These are phyloP conservation scores for Temnothorax longispinosus DNA, from an alignment of 1,140 invertebrate species.

Conservation along the genomic window DNA sequence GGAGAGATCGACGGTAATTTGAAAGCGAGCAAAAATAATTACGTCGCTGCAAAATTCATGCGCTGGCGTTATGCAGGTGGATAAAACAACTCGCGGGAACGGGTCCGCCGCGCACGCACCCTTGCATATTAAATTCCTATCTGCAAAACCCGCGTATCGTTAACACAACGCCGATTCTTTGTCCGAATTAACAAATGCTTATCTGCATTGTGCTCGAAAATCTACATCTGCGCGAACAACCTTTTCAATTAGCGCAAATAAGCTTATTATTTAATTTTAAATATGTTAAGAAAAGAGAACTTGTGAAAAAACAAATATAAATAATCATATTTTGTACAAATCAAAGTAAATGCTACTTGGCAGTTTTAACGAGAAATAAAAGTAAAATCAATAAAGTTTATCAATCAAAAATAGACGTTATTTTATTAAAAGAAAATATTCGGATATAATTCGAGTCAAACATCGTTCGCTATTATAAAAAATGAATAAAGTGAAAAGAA, in stretches of 20 bases:
- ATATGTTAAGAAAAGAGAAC: background rate
- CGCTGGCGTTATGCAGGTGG: constrained; percentile 16
- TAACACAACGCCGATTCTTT: constrained; percentile 41
- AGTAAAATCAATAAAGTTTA: background rate
- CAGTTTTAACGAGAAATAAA: background rate
- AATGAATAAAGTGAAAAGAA: background rate
- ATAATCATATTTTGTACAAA: background rate
- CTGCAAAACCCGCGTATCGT: constrained; percentile 45
- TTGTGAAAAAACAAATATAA: background rate
- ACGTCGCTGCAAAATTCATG: constrained; percentile 47
- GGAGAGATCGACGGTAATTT: constrained; percentile 39
- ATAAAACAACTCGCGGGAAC: constrained; percentile 44
- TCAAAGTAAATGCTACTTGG: background rate
- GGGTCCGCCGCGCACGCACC: constrained; percentile 22
- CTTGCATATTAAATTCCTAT: constrained; percentile 52
- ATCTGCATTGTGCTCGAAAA: constrained; percentile 15
- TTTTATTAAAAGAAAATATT: background rate
- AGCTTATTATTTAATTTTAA: constrained; percentile 5
- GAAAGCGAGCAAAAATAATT: constrained; percentile 45
- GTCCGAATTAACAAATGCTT: constrained; percentile 46
- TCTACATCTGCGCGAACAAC: background rate
- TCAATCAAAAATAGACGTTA: background rate
- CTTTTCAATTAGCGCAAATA: constrained; percentile 22
- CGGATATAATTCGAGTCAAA: background rate
- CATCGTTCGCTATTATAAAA: background rate